Base-by-base conservation (phyloP, 2,113 vertebrate genomes). In the Alligator mississippiensis region DNA sequence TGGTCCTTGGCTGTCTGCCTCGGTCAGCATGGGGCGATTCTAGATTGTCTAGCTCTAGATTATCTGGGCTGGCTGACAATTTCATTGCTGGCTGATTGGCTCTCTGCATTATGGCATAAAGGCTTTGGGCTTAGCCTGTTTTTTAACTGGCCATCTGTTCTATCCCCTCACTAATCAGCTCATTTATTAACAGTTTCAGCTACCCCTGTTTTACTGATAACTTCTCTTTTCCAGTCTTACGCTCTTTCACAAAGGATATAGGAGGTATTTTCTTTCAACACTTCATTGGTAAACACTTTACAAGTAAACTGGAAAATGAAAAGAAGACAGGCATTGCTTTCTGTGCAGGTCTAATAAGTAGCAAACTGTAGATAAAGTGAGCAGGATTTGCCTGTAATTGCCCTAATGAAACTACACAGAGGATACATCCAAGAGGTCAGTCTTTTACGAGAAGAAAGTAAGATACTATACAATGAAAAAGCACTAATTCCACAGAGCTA, bases 121-220 rank as follows among this genome's bases (percentile, higher is more conserved):
- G 66, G 58, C 62, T 92, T 30, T 83, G 84, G 79, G 14, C 47
- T 74, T 80, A 60, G 38, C 61, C 75, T 66, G 30, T 55, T 89
- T 47, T 47, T 75, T 34, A 80, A 30, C 81, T 8, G 30, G 76
- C 94, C 79, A 81, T 87, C 89, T 88, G 82, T 85, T 90, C 82
- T 25, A 38, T 86, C 84, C 15, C 24, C 62, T 95, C 79, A 74
- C 61, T 47, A 2, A 9, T 75, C 47, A 82, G 85, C 28, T 84
- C 34, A 90, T 96, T 94, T 97, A 90, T 96, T 93, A 54, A 63
- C 87, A 80, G 68, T 68, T 80, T 75, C 88, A 90, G 24, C 85
- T 79, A 88, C 17, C 12, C n/a, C 77, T 91, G n/a, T 74, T 95
- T 88, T 91, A n/a, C 55, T 85, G 78, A 55, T 68, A 84, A 27